Conservation (phyloP, 2,113 vertebrate genomes). For the Rhynchopsitta pachyrhyncha region DNA sequence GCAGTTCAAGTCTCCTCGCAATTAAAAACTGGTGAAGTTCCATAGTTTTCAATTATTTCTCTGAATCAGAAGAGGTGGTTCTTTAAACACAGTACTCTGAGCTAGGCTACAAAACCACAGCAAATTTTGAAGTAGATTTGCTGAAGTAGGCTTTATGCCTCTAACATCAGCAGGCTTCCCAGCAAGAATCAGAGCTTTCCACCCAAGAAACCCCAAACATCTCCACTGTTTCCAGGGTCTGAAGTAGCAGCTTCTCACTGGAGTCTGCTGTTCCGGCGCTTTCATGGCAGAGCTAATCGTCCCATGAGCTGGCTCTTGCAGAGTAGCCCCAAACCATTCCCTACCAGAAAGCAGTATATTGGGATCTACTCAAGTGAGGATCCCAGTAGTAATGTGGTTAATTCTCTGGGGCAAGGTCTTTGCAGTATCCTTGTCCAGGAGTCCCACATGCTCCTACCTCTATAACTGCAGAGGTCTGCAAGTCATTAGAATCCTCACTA, state of each 20-base stretch:
- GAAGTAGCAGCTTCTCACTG: background rate
- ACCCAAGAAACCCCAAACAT: background rate
- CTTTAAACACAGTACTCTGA: background rate
- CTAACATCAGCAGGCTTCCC: background rate
- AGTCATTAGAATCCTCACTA: conserved; percentile 1
- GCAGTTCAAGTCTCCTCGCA: background rate
- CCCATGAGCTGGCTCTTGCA: rapidly evolving
- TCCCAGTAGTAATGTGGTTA: rapidly evolving
- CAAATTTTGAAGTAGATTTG: background rate
- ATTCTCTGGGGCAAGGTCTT: background rate
- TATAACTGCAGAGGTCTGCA: conserved; percentile 18
- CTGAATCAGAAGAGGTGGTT: background rate
- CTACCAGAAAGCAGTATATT: background rate
- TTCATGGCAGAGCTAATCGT: background rate
- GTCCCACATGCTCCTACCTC: background rate
- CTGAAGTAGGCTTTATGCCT: background rate
- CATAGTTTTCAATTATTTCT: background rate
- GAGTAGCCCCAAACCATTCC: background rate
- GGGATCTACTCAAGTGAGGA: background rate
- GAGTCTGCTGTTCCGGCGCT: background rate
- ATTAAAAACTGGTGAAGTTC: background rate
- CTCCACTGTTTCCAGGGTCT: background rate
- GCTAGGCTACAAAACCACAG: background rate
- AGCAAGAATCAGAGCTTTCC: background rate
- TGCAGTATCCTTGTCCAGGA: background rate